A percentile compares a stretch with the other conserved stretches of the same genome.
These are phyloP conservation scores for Melipona bicolor DNA, from an alignment of 2,888 invertebrate species.

Conservation along the genomic window DNA sequence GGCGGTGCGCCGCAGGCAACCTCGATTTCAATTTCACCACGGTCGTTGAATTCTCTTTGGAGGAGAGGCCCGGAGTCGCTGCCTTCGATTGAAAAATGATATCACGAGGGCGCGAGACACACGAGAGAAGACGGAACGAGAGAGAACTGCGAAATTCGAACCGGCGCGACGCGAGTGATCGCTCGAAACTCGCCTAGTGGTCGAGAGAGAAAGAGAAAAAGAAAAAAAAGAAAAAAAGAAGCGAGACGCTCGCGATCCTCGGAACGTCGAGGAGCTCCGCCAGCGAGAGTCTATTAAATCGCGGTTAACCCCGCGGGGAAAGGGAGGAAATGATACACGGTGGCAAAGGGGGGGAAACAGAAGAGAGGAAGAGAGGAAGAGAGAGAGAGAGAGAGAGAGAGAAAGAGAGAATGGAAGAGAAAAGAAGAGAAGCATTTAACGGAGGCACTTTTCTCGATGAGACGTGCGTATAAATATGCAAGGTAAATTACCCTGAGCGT, in stretches of 20 bases:
- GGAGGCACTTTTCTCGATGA: conserved; percentile 62
- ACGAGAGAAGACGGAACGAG: too few relatives aligned
- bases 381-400: background rate
- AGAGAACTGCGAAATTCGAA: too few relatives aligned
- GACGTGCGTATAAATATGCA: conserved; percentile 73
- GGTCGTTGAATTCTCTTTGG: background rate
- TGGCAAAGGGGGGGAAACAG: background rate
- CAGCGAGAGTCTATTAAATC: conserved; percentile 57
- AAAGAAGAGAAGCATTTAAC: conserved; percentile 55
- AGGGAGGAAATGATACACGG: background rate
- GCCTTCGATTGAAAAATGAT: conserved; percentile 3
- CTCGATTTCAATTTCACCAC: background rate
- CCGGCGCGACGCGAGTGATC: too few relatives aligned
- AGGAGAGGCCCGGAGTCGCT: background rate
- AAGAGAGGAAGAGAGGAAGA: too few relatives aligned
- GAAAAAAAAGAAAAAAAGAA: too few relatives aligned
- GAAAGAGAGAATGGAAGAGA: background rate
- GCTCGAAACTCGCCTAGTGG: too few relatives aligned
- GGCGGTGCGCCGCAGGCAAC: background rate
- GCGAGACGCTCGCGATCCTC: background rate
- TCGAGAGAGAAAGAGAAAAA: too few relatives aligned
- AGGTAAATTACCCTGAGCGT: conserved; percentile 68
- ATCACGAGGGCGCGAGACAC: too few relatives aligned
- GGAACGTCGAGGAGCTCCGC: conserved; percentile 25
- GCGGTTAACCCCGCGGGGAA: conserved; percentile 41